Conservation (phyloP, 2,888 invertebrate species). For the Herminia tarsipennalis region DNA sequence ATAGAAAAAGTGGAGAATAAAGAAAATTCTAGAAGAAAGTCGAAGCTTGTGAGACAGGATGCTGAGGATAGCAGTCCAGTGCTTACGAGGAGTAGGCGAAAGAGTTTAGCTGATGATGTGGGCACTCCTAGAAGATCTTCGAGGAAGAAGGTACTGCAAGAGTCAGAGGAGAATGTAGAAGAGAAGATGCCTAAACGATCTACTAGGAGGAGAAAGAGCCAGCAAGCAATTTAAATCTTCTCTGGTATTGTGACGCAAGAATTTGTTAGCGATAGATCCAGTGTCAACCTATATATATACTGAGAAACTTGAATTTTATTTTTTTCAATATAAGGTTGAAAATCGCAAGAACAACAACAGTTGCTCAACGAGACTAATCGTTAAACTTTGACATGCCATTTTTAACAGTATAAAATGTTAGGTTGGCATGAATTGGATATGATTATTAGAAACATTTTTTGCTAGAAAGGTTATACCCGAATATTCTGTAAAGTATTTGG, state of each 20-base stretch:
- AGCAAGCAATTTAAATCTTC: constrained; percentile 5
- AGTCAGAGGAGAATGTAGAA: constrained; percentile 38
- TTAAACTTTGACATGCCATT: too few relatives aligned
- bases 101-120: constrained; percentile 40
- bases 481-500: too few relatives aligned
- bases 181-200: constrained; percentile 44
- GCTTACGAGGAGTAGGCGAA: constrained; percentile 61
- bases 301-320: too few relatives aligned
- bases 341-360: too few relatives aligned
- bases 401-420: too few relatives aligned
- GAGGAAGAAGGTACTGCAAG: constrained; percentile 50
- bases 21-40: constrained; percentile 50
- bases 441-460: too few relatives aligned
- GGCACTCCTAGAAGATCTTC: constrained; percentile 33
- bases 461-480: too few relatives aligned
- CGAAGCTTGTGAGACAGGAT: constrained; percentile 55
- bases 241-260: constrained; percentile 1
- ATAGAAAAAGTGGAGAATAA: constrained; percentile 49
- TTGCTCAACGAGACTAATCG: too few relatives aligned
- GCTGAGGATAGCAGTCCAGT: constrained; percentile 56
- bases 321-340: too few relatives aligned
- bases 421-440: too few relatives aligned
- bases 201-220: constrained; percentile 41
- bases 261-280: too few relatives aligned
- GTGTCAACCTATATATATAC: too few relatives aligned